These are phyloP conservation scores for Mythimna pallens DNA, from an alignment of 2,888 invertebrate genomes.

Conservation along the genomic window DNA sequence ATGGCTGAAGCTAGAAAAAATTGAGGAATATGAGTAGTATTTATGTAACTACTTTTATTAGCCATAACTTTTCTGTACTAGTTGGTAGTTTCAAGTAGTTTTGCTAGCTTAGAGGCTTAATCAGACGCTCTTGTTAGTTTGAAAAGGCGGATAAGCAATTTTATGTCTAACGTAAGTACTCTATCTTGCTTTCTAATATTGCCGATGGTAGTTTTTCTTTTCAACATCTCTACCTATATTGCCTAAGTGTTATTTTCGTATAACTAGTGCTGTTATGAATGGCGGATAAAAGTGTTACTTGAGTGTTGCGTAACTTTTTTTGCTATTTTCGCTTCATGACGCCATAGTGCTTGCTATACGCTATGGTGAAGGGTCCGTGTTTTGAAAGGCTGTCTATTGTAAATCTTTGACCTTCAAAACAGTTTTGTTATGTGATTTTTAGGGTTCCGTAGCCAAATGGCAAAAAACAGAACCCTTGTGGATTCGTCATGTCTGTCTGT, in stretches of 20 bases:
- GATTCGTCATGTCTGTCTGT: too few relatives aligned
- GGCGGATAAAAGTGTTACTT: background rate
- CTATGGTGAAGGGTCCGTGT: too few relatives aligned
- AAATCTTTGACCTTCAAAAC: too few relatives aligned
- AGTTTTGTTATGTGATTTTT: too few relatives aligned
- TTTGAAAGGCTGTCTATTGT: too few relatives aligned
- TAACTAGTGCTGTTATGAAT: background rate
- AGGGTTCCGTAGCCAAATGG: too few relatives aligned
- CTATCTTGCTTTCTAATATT: background rate
- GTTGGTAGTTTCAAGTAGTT: slow-evolving; percentile 4
- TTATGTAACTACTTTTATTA: slow-evolving; percentile 6
- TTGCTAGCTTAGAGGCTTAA: slow-evolving; percentile 2
- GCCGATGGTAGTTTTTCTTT: background rate
- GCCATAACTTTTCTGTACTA: slow-evolving; percentile 16
- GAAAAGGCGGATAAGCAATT: background rate
- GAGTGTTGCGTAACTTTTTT: background rate
- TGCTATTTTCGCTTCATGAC: background rate
- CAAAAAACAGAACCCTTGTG: too few relatives aligned
- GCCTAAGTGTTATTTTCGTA: background rate
- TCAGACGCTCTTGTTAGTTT: slow-evolving; percentile 3
- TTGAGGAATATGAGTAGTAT: slow-evolving; percentile 8
- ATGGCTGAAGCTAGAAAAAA: slow-evolving; percentile 35
- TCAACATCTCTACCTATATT: background rate
- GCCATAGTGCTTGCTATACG: too few relatives aligned
- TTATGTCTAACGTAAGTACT: background rate